phyloP scores from a whole-genome alignment of 2,797 vertebrate species.

The Cossypha heuglini region DNA sequence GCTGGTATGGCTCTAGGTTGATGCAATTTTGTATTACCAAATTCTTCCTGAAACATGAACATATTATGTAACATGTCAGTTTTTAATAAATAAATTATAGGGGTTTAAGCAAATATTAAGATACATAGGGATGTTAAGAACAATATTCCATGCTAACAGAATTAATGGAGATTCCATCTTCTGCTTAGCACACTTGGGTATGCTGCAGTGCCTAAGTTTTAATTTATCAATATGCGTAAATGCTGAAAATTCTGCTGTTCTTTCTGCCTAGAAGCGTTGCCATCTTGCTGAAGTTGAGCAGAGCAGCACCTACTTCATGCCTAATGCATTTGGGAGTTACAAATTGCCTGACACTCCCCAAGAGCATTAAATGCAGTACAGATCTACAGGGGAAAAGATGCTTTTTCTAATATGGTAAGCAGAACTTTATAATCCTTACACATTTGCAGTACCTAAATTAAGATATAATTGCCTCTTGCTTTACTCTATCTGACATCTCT shows the following conservation, averaged over 20 bases:
- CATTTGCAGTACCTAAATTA: neutral
- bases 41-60: neutral
- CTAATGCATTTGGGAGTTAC: slow-evolving; percentile 5
- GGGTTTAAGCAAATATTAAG: neutral
- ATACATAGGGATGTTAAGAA: neutral
- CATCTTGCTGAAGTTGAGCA: neutral
- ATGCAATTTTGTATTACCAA: neutral
- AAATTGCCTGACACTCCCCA: slow-evolving; percentile 1
- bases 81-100: neutral
- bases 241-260: neutral
- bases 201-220: neutral
- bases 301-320: neutral
- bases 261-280: neutral
- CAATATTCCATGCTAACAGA: neutral
- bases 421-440: neutral
- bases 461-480: neutral
- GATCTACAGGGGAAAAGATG: neutral
- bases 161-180: neutral
- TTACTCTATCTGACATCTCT: neutral
- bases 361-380: neutral
- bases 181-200: neutral
- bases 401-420: neutral
- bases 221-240: slow-evolving; percentile 5
- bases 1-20: neutral
- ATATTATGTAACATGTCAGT: neutral